These are phyloP conservation scores for Athrips mouffetella DNA, from an alignment of 2,888 invertebrate species.

Conservation along the genomic window DNA sequence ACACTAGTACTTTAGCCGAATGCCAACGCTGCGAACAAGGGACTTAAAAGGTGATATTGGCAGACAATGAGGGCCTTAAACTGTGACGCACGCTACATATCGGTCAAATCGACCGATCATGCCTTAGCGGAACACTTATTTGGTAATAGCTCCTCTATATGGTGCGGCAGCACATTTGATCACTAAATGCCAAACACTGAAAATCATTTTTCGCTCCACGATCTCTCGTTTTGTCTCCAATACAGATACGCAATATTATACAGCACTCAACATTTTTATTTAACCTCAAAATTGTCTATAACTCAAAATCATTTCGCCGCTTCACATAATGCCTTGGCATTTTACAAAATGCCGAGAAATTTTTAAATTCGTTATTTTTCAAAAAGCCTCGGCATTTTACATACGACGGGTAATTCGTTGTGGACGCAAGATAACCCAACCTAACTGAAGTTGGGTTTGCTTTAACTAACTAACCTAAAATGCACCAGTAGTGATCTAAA, in stretches of 20 bases:
- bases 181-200: conserved; percentile 6
- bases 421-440: too few species aligned
- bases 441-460: too few species aligned
- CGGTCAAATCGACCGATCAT: conserved; percentile 13
- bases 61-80: conserved; percentile 14
- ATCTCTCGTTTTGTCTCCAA: too few species aligned
- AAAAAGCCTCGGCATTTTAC: too few species aligned
- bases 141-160: conserved; percentile 10
- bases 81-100: conserved; percentile 12
- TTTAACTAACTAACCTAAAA: too few species aligned
- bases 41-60: conserved; percentile 16
- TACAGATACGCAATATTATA: neutral
- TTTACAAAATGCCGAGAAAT: too few species aligned
- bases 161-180: conserved; percentile 1
- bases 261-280: neutral
- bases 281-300: neutral
- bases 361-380: too few species aligned
- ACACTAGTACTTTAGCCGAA: conserved; percentile 34
- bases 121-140: conserved; percentile 12
- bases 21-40: conserved; percentile 17
- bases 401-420: too few species aligned
- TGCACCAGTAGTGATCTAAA: too few species aligned
- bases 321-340: too few species aligned
- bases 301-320: too few species aligned
- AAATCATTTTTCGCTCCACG: conserved; percentile 4